Conservation (phyloP, 2,797 vertebrate genomes). For the Sandelia bainsii region DNA sequence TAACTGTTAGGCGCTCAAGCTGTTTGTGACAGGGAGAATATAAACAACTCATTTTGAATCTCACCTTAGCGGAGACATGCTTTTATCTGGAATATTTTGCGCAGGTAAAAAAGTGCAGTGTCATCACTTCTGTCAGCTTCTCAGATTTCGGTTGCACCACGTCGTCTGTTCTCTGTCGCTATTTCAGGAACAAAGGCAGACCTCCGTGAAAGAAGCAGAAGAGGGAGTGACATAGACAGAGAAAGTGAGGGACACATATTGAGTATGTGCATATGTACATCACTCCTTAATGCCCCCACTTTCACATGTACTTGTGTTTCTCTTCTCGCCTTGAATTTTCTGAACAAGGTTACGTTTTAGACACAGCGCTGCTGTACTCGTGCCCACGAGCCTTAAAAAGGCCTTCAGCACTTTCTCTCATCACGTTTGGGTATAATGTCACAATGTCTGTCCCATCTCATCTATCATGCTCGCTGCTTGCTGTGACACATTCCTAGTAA, state of each 20-base stretch:
- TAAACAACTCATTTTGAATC: constrained; percentile 41
- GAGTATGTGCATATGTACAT: constrained; percentile 29
- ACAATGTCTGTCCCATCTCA: constrained; percentile 18
- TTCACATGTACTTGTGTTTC: constrained; percentile 13
- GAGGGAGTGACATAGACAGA: constrained; percentile 43
- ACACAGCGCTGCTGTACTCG: constrained; percentile 23
- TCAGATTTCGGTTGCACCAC: constrained; percentile 35
- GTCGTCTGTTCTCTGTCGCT: constrained; percentile 44
- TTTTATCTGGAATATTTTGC: constrained; percentile 53
- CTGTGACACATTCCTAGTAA: constrained; percentile 4
- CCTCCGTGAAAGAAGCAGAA: constrained; percentile 45
- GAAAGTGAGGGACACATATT: constrained; percentile 10
- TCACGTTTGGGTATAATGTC: constrained; percentile 40
- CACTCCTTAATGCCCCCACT: constrained; percentile 9
- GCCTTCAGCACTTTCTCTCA: constrained; percentile 25
- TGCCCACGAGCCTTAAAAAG: constrained; percentile 9
- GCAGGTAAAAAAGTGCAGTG: constrained; percentile 61
- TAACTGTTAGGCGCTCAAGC: constrained; percentile 24
- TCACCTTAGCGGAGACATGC: constrained; percentile 22
- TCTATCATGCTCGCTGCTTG: constrained; percentile 23
- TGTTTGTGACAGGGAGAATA: constrained; percentile 28
- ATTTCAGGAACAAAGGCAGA: constrained; percentile 69
- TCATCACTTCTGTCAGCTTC: constrained; percentile 49
- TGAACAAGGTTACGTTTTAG: constrained; percentile 50
- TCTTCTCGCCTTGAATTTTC: constrained; percentile 49